Evolutionary conservation across 2,888 invertebrate genomes (phyloP), one percentile per base, ranked within the genome.

Genomic region (Taenaris catops): DNA sequence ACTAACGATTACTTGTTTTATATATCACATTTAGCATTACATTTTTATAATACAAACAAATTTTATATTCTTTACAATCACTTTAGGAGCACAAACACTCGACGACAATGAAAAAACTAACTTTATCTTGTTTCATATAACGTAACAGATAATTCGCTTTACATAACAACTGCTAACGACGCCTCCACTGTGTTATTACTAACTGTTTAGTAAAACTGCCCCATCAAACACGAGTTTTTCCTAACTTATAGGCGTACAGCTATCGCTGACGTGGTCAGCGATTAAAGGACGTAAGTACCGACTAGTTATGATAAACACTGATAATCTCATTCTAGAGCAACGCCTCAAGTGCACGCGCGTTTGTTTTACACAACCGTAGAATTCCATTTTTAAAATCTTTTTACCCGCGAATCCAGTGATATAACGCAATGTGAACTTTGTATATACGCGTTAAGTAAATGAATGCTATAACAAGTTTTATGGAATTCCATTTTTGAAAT

Each of bases 261-360:
- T 76, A 81, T 80, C 80, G 72, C 69, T 74, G 79, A 79, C 78
- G 75, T 63, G 70, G 63, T 59, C 61, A 58, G 55, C 66, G 76
- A 81, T 83, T 81, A 78, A 80, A 81, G 83, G 76, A 79, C 76
- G 63, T 61, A 58, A 65, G 68, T 73, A 74, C 76, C 76, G 73
- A 78, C 73, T 62, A 52, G 53, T 59, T 52, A 63, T 72, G 81
- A 81, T 83, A 84, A 78, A 71, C 62, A 67, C 67, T 76, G 81
- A 81, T 81, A 83, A 81, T 81, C 79, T 79, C 71, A 74, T 66
- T 80, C 70, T 65, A 63, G 64, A 63, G 61, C 57, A 62, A 69
- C 70, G 59, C 54, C 63, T 63, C 56, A 53, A 62, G 60, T 59
- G 60, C 62, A 58, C 71, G 71, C 61, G 61, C 66, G 78, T 71